Conservation (phyloP, 2,113 vertebrate species). For the Hemiprocne comata region DNA sequence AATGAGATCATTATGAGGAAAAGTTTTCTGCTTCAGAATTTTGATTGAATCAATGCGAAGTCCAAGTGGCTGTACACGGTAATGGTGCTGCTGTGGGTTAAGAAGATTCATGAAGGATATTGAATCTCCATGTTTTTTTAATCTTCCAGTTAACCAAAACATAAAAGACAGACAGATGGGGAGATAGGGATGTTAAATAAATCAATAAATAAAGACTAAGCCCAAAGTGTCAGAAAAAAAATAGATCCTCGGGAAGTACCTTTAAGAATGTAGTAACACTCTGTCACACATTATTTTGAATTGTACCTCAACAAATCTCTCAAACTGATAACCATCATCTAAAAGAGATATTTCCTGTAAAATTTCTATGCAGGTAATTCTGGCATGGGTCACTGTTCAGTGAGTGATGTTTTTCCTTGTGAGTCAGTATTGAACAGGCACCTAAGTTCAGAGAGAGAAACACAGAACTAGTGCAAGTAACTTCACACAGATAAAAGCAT, state of each 20-base stretch:
- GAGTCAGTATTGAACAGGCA: background rate
- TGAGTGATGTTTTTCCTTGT: background rate
- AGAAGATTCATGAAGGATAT: background rate
- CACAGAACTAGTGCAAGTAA: background rate
- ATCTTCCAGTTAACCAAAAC: background rate
- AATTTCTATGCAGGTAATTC: background rate
- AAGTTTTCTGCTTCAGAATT: background rate
- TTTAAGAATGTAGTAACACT: background rate
- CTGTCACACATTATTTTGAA: background rate
- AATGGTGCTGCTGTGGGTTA: background rate
- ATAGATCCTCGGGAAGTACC: background rate
- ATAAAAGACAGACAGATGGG: background rate
- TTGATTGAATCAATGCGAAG: background rate
- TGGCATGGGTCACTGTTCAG: background rate
- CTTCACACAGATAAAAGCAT: background rate
- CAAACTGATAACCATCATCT: background rate
- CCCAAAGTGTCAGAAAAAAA: background rate
- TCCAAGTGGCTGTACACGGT: background rate
- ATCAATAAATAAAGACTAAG: background rate
- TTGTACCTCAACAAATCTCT: background rate
- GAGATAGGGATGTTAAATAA: background rate
- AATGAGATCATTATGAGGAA: slow-evolving; percentile 18
- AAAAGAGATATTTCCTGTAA: background rate
- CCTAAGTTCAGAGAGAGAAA: background rate
- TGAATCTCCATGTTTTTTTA: background rate